phyloP scores from a whole-genome alignment of 35 echinoderm and acorn worm genomes.

The Anneissia japonica region DNA sequence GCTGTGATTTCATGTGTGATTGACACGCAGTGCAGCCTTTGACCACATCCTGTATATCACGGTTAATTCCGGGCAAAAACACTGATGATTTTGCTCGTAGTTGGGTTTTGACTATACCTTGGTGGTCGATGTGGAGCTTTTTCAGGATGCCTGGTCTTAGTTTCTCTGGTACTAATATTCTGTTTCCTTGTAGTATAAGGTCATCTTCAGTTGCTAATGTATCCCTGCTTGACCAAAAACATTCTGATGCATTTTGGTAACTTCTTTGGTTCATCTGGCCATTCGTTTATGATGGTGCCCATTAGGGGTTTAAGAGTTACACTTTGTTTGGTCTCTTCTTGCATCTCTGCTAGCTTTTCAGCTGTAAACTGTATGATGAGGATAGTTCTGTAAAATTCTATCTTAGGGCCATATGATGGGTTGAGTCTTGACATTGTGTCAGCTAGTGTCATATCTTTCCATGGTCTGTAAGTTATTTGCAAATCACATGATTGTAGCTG shows the following conservation, averaged over 20 bases:
- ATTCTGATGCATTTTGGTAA: background rate
- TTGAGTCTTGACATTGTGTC: background rate
- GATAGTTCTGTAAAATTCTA: background rate
- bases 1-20: too few relatives aligned
- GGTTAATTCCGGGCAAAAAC: too few relatives aligned
- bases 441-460: background rate
- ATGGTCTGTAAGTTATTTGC: background rate
- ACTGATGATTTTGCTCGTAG: too few relatives aligned
- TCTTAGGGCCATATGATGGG: background rate
- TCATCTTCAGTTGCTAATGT: background rate
- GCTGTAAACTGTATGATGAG: background rate
- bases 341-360: background rate
- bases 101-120: too few relatives aligned
- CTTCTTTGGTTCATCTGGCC: background rate
- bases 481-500: background rate
- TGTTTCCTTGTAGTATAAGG: background rate
- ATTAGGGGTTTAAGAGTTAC: background rate
- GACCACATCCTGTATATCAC: too few relatives aligned
- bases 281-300: background rate
- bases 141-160: background rate
- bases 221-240: background rate
- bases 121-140: background rate
- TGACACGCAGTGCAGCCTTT: too few relatives aligned
- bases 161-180: background rate
- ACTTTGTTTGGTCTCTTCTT: background rate